Evolutionary conservation across 1,140 invertebrate genomes (phyloP).

Genomic region (Rhagoletis pomonella): DNA sequence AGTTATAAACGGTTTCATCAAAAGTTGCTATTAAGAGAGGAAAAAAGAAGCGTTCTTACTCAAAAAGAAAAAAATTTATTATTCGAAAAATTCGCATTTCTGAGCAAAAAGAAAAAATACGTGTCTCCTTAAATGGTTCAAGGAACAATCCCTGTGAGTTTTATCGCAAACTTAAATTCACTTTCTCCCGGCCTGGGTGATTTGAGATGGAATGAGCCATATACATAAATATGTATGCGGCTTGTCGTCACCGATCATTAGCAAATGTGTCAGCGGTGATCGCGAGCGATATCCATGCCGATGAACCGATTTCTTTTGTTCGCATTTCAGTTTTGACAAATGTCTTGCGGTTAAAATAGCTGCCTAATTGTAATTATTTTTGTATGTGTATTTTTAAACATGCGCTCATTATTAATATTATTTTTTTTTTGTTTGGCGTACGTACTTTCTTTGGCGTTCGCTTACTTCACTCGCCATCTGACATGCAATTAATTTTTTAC

Average conservation of each 20-base stretch:
- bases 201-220: too few species aligned
- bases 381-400: not conserved
- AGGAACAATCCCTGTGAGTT: too few species aligned
- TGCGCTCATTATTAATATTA: not conserved
- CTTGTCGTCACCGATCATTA: not conserved
- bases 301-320: not conserved
- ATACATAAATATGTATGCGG: not conserved
- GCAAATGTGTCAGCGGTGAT: not conserved
- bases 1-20: too few species aligned
- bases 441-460: conserved; percentile 8
- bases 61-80: too few species aligned
- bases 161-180: too few species aligned
- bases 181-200: too few species aligned
- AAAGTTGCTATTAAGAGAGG: too few species aligned
- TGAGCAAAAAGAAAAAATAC: too few species aligned
- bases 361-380: not conserved
- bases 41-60: too few species aligned
- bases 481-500: conserved; percentile 29
- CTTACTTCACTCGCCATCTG: not conserved
- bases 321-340: conserved; percentile 5
- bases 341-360: not conserved
- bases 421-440: conserved; percentile 16
- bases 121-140: too few species aligned
- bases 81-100: too few species aligned
- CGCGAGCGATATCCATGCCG: not conserved